These are phyloP conservation scores for Andricus grossulariae DNA, from an alignment of 1,140 invertebrate species.

Conservation along the genomic window DNA sequence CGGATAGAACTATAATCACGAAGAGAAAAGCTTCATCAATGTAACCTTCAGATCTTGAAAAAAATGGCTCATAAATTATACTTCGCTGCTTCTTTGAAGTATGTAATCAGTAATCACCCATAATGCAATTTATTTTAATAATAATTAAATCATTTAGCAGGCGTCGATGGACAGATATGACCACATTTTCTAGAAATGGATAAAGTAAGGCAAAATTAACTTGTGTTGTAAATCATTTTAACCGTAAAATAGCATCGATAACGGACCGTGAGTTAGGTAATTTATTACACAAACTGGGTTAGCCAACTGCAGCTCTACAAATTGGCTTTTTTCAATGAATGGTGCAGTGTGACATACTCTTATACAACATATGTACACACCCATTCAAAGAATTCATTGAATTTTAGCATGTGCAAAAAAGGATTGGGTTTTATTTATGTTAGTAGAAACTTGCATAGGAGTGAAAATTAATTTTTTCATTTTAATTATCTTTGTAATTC, in stretches of 20 bases:
- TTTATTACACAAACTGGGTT: slow-evolving; percentile 19
- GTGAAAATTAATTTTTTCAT: too few species aligned
- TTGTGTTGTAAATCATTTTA: slow-evolving; percentile 3
- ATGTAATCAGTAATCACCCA: background rate
- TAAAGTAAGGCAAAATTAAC: slow-evolving; percentile 12
- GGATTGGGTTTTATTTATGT: too few species aligned
- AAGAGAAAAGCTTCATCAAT: slow-evolving; percentile 21
- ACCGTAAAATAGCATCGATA: slow-evolving; percentile 12
- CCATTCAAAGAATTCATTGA: background rate
- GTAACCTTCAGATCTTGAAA: background rate
- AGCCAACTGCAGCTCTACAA: background rate
- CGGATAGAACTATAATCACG: slow-evolving; percentile 14
- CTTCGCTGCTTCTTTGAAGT: background rate
- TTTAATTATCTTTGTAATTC: too few species aligned
- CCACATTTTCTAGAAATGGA: background rate
- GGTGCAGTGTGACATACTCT: background rate
- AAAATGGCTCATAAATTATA: slow-evolving; percentile 20
- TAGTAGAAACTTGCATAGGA: too few species aligned
- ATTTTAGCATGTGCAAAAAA: too few species aligned
- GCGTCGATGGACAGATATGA: background rate
- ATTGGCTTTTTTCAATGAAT: background rate
- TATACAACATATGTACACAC: background rate
- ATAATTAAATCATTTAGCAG: background rate
- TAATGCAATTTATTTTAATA: slow-evolving; percentile 5
- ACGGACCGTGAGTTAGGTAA: slow-evolving; percentile 1